Evolutionary conservation across 2,888 invertebrate genomes (phyloP).

Genomic region (Limnephilus auricula): DNA sequence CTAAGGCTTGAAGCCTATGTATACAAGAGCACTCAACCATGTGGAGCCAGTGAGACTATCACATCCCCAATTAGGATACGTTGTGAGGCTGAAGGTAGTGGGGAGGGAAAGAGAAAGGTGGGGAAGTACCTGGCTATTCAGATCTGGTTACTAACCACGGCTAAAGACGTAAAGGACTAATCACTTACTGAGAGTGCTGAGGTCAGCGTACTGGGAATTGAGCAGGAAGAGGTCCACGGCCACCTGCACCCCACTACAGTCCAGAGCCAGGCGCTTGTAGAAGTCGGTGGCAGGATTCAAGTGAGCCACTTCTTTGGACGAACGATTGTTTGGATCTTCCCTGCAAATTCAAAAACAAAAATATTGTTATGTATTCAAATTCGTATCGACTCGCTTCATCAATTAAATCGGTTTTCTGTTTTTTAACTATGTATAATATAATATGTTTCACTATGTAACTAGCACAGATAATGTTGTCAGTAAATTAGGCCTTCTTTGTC

Average conservation of each 20-base stretch:
- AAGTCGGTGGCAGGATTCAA: slow-evolving; percentile 98
- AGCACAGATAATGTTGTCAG: background rate
- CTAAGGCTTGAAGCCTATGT: no score
- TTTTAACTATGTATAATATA: no score
- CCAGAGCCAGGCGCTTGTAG: slow-evolving; percentile 96
- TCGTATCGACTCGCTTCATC: background rate
- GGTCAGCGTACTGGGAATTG: slow-evolving; percentile 94
- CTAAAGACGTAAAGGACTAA: background rate
- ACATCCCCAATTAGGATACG: no score
- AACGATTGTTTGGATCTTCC: slow-evolving; percentile 92
- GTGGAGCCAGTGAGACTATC: no score
- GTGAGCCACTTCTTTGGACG: slow-evolving; percentile 89
- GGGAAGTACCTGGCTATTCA: background rate
- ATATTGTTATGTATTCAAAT: background rate
- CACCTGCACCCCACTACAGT: slow-evolving; percentile 97
- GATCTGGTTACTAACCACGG: background rate
- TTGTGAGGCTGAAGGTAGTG: no score
- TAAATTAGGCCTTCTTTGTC: background rate
- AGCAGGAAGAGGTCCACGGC: slow-evolving; percentile 97
- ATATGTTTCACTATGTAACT: background rate
- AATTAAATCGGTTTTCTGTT: background rate
- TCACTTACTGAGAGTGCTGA: slow-evolving; percentile 92
- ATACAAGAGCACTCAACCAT: no score
- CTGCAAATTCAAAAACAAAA: slow-evolving; percentile 68
- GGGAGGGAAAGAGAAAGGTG: no score